Evolutionary conservation across 2,888 invertebrate genomes (phyloP).

Genomic region (Drosophila anomelani): DNA sequence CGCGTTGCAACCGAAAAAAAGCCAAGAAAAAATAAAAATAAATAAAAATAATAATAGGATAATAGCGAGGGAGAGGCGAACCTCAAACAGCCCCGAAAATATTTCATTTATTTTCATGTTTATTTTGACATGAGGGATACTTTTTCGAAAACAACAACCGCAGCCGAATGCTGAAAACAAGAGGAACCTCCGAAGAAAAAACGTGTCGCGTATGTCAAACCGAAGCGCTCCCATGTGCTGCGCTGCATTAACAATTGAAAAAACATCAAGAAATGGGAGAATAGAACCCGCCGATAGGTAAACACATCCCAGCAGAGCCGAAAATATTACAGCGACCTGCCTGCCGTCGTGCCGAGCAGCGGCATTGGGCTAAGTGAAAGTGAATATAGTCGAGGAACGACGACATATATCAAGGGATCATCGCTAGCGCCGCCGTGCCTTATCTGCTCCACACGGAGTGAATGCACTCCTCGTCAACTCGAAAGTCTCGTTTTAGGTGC

Average conservation of each 20-base stretch:
- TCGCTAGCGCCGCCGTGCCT: neutral
- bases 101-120: constrained; percentile 60
- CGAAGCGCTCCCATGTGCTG: constrained; percentile 36
- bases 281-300: constrained; percentile 50
- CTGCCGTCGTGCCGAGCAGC: constrained; percentile 6
- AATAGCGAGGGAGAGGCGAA: constrained; percentile 15
- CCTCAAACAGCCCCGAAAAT: constrained; percentile 32
- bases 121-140: constrained; percentile 58
- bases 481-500: constrained; percentile 14
- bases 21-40: constrained; percentile 15
- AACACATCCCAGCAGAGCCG: constrained; percentile 48
- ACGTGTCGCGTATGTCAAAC: constrained; percentile 48
- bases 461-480: constrained; percentile 51
- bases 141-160: constrained; percentile 48
- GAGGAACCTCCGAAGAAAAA: constrained; percentile 24
- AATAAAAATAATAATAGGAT: constrained; percentile 9
- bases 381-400: constrained; percentile 31
- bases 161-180: constrained; percentile 1
- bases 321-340: constrained; percentile 28
- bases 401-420: constrained; percentile 8
- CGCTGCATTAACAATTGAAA: constrained; percentile 30
- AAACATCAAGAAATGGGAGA: constrained; percentile 49
- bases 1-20: constrained; percentile 44
- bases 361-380: constrained; percentile 62
- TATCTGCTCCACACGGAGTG: constrained; percentile 20